Base-by-base conservation (phyloP, 2,888 invertebrate genomes). In the Pherbina coryleti region DNA sequence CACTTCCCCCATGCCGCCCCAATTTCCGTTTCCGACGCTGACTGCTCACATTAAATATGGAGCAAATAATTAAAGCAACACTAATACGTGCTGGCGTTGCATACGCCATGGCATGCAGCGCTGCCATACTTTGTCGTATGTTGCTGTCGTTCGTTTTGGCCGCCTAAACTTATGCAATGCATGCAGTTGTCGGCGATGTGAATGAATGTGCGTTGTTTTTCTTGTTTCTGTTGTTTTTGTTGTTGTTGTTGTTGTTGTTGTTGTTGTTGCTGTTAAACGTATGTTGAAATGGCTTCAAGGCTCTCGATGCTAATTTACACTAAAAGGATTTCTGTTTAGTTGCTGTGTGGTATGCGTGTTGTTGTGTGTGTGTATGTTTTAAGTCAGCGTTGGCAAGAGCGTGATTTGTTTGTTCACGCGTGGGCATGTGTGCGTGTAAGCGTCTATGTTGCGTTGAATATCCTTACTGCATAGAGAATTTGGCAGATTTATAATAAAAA, bases 61-160 rank as follows among this genome's bases (percentile, higher is more conserved):
- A 83, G 79, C 80, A 83, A 84, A 82, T 85, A 86, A 85, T 86
- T 85, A 83, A 85, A 81, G 85, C 76, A 81, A 76, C 81, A 80
- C 82, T 83, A 86, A 84, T 84, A 85, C 84, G 85, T 84, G 86
- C 82, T 75, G 77, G 57, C 71, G 73, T 73, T 31, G 62, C 67
- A 28, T 44, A 44, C 62, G 62, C 9, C 49, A 19, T 51, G 60
- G n/a, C 37, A 25, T 17, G 69, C 69, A 60, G 17, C 53, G 5
- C 31, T 64, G 34, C 34, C n/a, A 28, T n/a, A 64, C 34, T 64
- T 64, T 64, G 64, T 64, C 64, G n/a, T 55, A 19, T n/a, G 55
- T 55, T 19, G 19, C 55, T 22, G 7, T 55, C 22, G 55, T 55
- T 19, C 19, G 19, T 19, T 55, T 28, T 28, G 14, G 9, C 9